These are phyloP conservation scores for Orientallactaga sibirica DNA, from an alignment of 2,797 vertebrate genomes.

Conservation along the genomic window DNA sequence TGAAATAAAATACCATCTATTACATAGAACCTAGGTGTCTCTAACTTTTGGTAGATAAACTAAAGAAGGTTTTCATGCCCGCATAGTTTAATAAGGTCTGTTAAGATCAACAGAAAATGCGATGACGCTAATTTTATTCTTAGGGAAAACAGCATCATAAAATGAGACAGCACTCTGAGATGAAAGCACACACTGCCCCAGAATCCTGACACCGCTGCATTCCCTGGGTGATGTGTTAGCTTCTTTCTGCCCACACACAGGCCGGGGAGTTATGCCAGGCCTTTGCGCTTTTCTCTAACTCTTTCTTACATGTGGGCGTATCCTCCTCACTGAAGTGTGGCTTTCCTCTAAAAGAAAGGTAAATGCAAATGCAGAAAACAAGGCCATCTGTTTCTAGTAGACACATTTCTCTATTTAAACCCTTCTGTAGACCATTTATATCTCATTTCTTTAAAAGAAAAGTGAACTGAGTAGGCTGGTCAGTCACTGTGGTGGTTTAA, in stretches of 20 bases:
- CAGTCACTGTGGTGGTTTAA: neutral
- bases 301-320: neutral
- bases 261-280: neutral
- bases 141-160: neutral
- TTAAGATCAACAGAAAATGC: neutral
- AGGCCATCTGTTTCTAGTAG: conserved; percentile 10
- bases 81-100: conserved; percentile 28
- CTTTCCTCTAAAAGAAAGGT: conserved; percentile 27
- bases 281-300: neutral
- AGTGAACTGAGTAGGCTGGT: conserved; percentile 9
- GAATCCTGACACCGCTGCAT: fast-evolving
- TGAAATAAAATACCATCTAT: neutral
- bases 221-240: fast-evolving
- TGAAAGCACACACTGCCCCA: neutral
- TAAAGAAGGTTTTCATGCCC: conserved; percentile 13
- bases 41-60: neutral
- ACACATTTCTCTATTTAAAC: conserved; percentile 31
- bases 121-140: conserved; percentile 14
- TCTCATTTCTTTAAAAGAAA: conserved; percentile 66
- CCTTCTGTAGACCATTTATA: conserved; percentile 57
- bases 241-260: neutral
- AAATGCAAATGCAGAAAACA: neutral
- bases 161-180: neutral
- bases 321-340: neutral
- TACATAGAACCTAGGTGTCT: neutral